Evolutionary conservation across 1,140 invertebrate species (phyloP), one percentile per base, ranked within the genome.

Genomic region (Neodiprion virginianus): DNA sequence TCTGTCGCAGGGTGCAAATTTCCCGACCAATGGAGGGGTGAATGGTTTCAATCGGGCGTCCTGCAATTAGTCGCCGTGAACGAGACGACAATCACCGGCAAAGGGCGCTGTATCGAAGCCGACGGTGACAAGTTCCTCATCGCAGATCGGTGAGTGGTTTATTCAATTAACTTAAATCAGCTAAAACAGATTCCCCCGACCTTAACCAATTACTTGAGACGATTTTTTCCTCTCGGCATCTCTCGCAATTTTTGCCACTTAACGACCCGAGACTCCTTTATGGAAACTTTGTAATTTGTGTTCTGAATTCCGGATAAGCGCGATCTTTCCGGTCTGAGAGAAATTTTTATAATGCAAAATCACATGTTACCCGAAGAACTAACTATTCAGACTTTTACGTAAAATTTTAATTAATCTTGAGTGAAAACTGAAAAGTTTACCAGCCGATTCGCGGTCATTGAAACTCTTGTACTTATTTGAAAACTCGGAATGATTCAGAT

Each of bases 31-130:
- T 95, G 94, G 94, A 90, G 92, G 40, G 94, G 95, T 49, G 89
- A 89, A 66, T 95, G 94, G 94, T 95, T 95, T 87, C 94, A 94
- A 86, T 93, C 93, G 4, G 94, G 94, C 21, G 89, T 91, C 10
- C 87, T 88, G 21, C 90, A 90, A 11, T 88, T 91, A 48, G 91
- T 95, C 73, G 89, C 90, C 72, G 93, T 96, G 84, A 93, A 94
- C 84, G 89, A 90, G 21, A 92, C 93, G 40, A 89, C 91, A 84
- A 93, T 95, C 82, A 92, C 92, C 77, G 91, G 89, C 77, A 96
- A 95, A 87, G 94, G 94, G 21, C 90, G 92, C 78, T 96, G 95
- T 85, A 90, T 92, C 7, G 92, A 93, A 74, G 89, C 89, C 21
- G 90, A 93, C 66, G 91, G 90, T 49, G 93, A 95, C 85, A 95